Evolutionary conservation across 2,797 vertebrate genomes (phyloP).

Genomic region (Paratrypauchen microcephalus): DNA sequence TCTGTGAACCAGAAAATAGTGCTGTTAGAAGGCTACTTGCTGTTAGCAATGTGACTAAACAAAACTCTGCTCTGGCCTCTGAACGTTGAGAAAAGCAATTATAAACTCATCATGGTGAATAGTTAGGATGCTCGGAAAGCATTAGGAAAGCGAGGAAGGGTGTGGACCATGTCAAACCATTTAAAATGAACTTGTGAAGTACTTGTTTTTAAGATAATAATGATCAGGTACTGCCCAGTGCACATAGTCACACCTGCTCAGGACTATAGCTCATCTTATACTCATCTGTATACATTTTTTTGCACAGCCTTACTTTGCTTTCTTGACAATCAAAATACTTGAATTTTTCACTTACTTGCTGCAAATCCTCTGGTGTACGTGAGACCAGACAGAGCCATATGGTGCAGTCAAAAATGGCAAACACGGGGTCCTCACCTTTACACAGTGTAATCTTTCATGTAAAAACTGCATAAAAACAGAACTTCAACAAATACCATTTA

Average conservation of each 20-base stretch:
- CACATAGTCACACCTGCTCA: not conserved
- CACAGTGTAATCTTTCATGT: constrained; percentile 29
- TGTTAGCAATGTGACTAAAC: too few species aligned
- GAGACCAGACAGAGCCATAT: constrained; percentile 52
- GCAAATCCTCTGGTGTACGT: constrained; percentile 27
- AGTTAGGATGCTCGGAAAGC: too few species aligned
- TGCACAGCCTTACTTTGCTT: not conserved
- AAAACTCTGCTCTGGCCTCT: too few species aligned
- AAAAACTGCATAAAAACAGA: constrained; percentile 23
- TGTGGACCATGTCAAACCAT: too few species aligned
- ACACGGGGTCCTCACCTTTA: constrained; percentile 21
- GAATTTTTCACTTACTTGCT: constrained; percentile 13
- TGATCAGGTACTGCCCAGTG: not conserved
- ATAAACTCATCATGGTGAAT: too few species aligned
- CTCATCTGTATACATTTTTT: not conserved
- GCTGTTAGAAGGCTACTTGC: too few species aligned
- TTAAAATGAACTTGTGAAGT: too few species aligned
- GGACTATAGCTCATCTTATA: not conserved
- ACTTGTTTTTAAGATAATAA: too few species aligned
- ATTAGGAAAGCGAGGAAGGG: too few species aligned
- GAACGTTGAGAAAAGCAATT: too few species aligned
- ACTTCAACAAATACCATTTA: constrained; percentile 31
- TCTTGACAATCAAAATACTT: not conserved
- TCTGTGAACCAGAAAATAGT: too few species aligned
- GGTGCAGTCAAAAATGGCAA: constrained; percentile 26